These are phyloP conservation scores for Cheumatopsyche charites DNA, from an alignment of 1,140 invertebrate genomes.

Conservation along the genomic window DNA sequence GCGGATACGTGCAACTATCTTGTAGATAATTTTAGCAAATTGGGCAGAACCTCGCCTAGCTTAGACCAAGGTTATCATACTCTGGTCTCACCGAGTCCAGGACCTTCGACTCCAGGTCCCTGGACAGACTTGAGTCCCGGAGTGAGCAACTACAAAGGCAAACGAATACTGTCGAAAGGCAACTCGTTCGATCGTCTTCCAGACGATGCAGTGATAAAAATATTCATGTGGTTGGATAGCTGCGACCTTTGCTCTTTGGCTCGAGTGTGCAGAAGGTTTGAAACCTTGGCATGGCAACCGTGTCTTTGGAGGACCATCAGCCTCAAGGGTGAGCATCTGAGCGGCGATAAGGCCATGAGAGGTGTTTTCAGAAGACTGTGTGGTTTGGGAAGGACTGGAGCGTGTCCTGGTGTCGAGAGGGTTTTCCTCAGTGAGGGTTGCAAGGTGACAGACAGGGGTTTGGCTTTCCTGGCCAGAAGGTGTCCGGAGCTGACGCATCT, in stretches of 20 bases:
- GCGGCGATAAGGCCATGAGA: conserved; percentile 73
- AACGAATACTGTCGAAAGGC: conserved; percentile 49
- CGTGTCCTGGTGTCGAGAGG: conserved; percentile 67
- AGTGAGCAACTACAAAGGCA: conserved; percentile 45
- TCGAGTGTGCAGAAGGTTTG: conserved; percentile 77
- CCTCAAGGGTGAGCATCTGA: conserved; percentile 68
- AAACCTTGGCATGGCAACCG: conserved; percentile 80
- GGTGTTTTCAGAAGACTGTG: conserved; percentile 67
- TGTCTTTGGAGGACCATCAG: conserved; percentile 75
- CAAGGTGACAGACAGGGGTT: conserved; percentile 75
- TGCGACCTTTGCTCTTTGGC: conserved; percentile 76
- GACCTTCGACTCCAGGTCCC: conserved; percentile 51
- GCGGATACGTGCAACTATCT: conserved; percentile 52
- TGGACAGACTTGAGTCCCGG: conserved; percentile 50
- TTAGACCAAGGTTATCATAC: conserved; percentile 75
- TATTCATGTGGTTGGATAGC: conserved; percentile 77
- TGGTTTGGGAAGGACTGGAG: conserved; percentile 63
- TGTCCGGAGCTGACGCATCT: conserved; percentile 77
- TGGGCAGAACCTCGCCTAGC: conserved; percentile 62
- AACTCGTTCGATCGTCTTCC: conserved; percentile 62
- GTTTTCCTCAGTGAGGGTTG: conserved; percentile 76
- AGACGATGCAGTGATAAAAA: conserved; percentile 64
- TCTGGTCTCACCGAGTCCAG: conserved; percentile 64
- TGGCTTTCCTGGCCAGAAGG: conserved; percentile 69
- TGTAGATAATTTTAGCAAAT: conserved; percentile 55